A percentile compares a stretch with the other conserved stretches of the same genome.
Evolutionary conservation across 2,888 invertebrate genomes (phyloP).

Genomic region (Oxystoma pomonae): DNA sequence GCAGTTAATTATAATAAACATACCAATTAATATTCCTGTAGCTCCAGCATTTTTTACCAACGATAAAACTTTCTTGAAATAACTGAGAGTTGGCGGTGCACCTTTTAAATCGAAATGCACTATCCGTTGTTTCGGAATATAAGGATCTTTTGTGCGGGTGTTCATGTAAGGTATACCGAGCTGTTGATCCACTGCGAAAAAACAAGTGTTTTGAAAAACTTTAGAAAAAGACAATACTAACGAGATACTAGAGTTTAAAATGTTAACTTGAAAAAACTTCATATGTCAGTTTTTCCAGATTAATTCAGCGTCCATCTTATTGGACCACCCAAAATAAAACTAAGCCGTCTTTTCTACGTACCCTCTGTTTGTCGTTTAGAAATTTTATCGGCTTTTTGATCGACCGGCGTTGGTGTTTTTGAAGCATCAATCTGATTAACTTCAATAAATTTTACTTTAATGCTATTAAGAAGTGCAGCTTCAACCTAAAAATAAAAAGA

Average conservation of each 20-base stretch:
- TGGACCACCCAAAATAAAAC: too few relatives aligned
- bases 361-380: neutral
- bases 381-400: neutral
- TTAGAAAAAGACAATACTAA: too few relatives aligned
- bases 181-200: slow-evolving; percentile 41
- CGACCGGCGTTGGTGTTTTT: neutral
- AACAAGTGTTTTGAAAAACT: neutral
- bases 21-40: slow-evolving; percentile 58
- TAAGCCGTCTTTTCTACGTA: too few relatives aligned
- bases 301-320: too few relatives aligned
- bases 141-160: slow-evolving; percentile 45
- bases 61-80: slow-evolving; percentile 56
- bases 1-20: too few relatives aligned
- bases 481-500: too few relatives aligned
- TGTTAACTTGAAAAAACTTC: too few relatives aligned
- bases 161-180: slow-evolving; percentile 48
- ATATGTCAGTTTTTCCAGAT: too few relatives aligned
- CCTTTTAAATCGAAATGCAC: slow-evolving; percentile 77
- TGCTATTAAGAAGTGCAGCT: slow-evolving; percentile 33
- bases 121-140: slow-evolving; percentile 53
- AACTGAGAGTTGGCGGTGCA: slow-evolving; percentile 64
- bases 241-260: too few relatives aligned
- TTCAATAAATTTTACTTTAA: slow-evolving; percentile 37
- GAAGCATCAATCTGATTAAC: slow-evolving; percentile 13
- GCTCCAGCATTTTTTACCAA: slow-evolving; percentile 61